A percentile compares a stretch with the other conserved stretches of the same genome.
Evolutionary conservation across 2,797 vertebrate species (phyloP).

Genomic region (Tenualosa ilisha): DNA sequence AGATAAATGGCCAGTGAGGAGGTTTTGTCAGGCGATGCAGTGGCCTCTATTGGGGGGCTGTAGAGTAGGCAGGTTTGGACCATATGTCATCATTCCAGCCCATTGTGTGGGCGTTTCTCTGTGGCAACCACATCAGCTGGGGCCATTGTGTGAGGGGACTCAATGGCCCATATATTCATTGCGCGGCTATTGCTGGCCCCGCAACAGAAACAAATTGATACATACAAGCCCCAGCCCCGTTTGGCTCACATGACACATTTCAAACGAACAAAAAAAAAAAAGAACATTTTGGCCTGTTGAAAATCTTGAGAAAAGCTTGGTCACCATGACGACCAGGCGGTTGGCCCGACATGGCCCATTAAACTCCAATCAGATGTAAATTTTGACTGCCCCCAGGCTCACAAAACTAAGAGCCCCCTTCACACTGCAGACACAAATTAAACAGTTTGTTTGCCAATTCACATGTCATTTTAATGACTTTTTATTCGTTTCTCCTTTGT

Average conservation of each 20-base stretch:
- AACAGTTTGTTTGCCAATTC: slow-evolving; percentile 94
- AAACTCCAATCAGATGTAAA: slow-evolving; percentile 95
- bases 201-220: slow-evolving; percentile 97
- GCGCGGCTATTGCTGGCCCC: slow-evolving; percentile 72
- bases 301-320: slow-evolving; percentile 91
- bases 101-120: slow-evolving; percentile 82
- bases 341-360: slow-evolving; percentile 82
- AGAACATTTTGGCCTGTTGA: slow-evolving; percentile 85
- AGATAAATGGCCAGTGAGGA: slow-evolving; percentile 75
- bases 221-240: slow-evolving; percentile 83
- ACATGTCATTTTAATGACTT: slow-evolving; percentile 89
- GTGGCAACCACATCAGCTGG: slow-evolving; percentile 87
- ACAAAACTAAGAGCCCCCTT: slow-evolving; percentile 69
- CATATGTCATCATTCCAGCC: slow-evolving; percentile 92
- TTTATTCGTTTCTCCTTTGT: slow-evolving; percentile 85
- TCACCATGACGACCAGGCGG: slow-evolving; percentile 80
- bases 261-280: slow-evolving; percentile 82
- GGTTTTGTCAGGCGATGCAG: slow-evolving; percentile 79
- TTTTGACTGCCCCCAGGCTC: slow-evolving; percentile 74
- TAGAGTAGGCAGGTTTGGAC: slow-evolving; percentile 81
- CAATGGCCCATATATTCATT: slow-evolving; percentile 93
- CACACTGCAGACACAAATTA: slow-evolving; percentile 81
- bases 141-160: slow-evolving; percentile 79
- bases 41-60: slow-evolving; percentile 78
- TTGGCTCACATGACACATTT: slow-evolving; percentile 83